Conservation (phyloP, 2,797 vertebrate genomes). For the Anniella stebbinsi region DNA sequence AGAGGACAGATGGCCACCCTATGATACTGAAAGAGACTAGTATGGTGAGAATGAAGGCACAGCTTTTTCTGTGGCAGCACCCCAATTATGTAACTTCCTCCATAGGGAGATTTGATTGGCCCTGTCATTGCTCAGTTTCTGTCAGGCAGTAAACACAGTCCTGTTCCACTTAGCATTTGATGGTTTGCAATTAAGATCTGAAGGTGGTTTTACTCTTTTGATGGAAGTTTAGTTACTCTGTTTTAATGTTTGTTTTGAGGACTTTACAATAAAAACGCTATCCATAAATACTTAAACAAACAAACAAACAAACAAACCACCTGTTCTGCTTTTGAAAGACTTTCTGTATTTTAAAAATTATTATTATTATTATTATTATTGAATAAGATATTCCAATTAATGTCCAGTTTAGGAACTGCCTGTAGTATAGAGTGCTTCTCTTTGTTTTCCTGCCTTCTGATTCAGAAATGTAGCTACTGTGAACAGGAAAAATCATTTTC, state of each 20-base stretch:
- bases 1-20: no score
- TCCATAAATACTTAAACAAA: not conserved
- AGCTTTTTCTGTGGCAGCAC: no score
- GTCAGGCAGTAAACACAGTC: no score
- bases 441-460: slow-evolving; percentile 7
- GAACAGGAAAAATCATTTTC: not conserved
- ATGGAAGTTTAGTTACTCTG: not conserved
- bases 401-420: not conserved
- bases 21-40: no score
- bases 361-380: not conserved
- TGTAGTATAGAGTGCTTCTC: not conserved
- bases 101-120: no score
- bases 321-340: not conserved
- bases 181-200: not conserved
- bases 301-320: not conserved
- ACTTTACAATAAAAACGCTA: not conserved
- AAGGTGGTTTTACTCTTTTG: not conserved
- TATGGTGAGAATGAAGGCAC: no score
- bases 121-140: no score
- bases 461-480: not conserved
- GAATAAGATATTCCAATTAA: not conserved
- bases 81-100: no score
- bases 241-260: not conserved
- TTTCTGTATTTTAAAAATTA: not conserved
- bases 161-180: not conserved